Evolutionary conservation across 1,140 invertebrate genomes (phyloP), one percentile per base, ranked within the genome.

Genomic region (Lycorma delicatula): DNA sequence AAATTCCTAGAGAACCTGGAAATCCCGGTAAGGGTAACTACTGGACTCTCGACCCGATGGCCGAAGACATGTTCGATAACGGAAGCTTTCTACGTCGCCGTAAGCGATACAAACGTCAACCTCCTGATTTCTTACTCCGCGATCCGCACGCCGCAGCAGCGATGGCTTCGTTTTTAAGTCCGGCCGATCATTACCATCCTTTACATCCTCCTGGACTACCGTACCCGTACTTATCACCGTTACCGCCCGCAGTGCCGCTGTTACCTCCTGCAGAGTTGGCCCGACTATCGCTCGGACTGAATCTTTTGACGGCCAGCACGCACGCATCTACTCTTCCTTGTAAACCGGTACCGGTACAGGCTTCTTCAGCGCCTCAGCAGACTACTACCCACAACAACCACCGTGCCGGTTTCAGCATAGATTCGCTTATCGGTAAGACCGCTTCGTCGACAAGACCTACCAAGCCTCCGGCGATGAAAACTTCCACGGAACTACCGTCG

Each of bases 51-150:
- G 95, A 99, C 74, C 97, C 97, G 0, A 75, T 93, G 54, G 91
- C 91, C 1, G 93, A 98, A 69, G 93, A 98, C 68, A 99, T 99
- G 97, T 99, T 99, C 68, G 97, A 99, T 70, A 99, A 99, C 71
- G 97, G 97, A 0, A 95, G 91, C 68, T 99, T 99, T 69, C 75
- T 99, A 38, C 73, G 97, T 3, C 79, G 97, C 18, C 74, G 97
- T 52, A 99, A 99, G 74, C 80, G 97, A 22, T 99, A 95, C 76
- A 98, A 97, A 71, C 76, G 93, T 46, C 87, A 89, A 7, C 81
- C 81, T 22, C 80, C 81, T 18, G 77, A 79, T 50, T 74, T 79
- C 28, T 71, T 81, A 4, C 65, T 81, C 0, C 71, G 76, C 1
- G 74, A 79, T 47, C 71, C 73, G 0, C 64, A 65, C 56, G 61